These are phyloP conservation scores for Typhlichthys eigenmanni DNA, from an alignment of 2,797 vertebrate genomes.

Conservation along the genomic window DNA sequence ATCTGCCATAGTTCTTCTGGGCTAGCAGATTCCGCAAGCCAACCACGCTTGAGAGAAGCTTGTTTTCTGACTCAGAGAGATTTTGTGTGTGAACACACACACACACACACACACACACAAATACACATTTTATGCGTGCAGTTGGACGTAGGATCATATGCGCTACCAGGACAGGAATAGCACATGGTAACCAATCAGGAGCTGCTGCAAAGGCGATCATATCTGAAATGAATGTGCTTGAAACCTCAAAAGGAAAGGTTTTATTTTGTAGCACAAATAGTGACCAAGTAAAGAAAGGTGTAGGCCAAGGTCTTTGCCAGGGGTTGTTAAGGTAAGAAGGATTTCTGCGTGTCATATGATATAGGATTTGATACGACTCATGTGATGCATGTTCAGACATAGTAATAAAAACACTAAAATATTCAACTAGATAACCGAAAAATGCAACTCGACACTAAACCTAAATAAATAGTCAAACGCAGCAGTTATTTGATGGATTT, in stretches of 20 bases:
- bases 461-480: constrained; percentile 38
- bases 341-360: constrained; percentile 23
- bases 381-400: constrained; percentile 6
- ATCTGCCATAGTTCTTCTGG: constrained; percentile 80
- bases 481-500: constrained; percentile 10
- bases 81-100: constrained; percentile 13
- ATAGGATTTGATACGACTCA: constrained; percentile 15
- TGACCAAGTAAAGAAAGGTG: constrained; percentile 7
- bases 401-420: constrained; percentile 29
- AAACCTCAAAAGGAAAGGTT: constrained; percentile 24
- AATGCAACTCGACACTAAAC: constrained; percentile 16
- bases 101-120: constrained; percentile 10
- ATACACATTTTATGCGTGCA: constrained; percentile 1
- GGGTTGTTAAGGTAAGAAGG: constrained; percentile 1
- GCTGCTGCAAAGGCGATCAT: constrained; percentile 19
- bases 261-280: background rate
- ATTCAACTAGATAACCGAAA: background rate
- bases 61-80: constrained; percentile 65
- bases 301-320: background rate
- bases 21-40: constrained; percentile 68
- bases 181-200: constrained; percentile 28
- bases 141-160: constrained; percentile 3
- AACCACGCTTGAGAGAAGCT: constrained; percentile 64
- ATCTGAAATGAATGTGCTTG: constrained; percentile 24
- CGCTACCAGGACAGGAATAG: constrained; percentile 14